Conservation (phyloP, 2,888 invertebrate species). For the Parnassius orleans region DNA sequence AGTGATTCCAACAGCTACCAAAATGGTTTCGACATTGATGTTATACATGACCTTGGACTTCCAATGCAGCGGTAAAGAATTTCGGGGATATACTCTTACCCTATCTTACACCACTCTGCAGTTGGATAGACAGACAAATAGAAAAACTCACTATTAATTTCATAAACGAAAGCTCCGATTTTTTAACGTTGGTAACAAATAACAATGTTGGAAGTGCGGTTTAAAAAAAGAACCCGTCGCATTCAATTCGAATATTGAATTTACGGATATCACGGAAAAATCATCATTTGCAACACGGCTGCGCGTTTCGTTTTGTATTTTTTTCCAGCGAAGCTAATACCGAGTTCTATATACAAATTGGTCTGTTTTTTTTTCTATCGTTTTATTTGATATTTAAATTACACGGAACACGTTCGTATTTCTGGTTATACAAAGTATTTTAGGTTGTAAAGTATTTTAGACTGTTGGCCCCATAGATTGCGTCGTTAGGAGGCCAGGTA, state of each 20-base stretch:
- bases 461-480: too few species aligned
- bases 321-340: conserved; percentile 12
- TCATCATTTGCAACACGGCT: conserved; percentile 24
- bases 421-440: neutral
- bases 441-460: too few species aligned
- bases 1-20: too few species aligned
- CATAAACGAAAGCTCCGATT: too few species aligned
- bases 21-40: too few species aligned
- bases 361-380: conserved; percentile 1
- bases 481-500: too few species aligned
- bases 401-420: conserved; percentile 4
- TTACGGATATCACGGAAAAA: conserved; percentile 25
- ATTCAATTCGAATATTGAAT: conserved; percentile 26
- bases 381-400: conserved; percentile 13
- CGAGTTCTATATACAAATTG: conserved; percentile 18
- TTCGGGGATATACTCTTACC: too few species aligned
- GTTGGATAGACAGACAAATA: too few species aligned
- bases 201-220: conserved; percentile 12
- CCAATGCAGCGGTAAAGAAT: too few species aligned
- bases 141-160: too few species aligned
- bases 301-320: conserved; percentile 13
- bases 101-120: too few species aligned
- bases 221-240: conserved; percentile 7
- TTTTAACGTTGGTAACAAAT: neutral
- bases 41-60: too few species aligned